phyloP scores from a whole-genome alignment of 2,113 vertebrate species.

The Platycercus adscitus region DNA sequence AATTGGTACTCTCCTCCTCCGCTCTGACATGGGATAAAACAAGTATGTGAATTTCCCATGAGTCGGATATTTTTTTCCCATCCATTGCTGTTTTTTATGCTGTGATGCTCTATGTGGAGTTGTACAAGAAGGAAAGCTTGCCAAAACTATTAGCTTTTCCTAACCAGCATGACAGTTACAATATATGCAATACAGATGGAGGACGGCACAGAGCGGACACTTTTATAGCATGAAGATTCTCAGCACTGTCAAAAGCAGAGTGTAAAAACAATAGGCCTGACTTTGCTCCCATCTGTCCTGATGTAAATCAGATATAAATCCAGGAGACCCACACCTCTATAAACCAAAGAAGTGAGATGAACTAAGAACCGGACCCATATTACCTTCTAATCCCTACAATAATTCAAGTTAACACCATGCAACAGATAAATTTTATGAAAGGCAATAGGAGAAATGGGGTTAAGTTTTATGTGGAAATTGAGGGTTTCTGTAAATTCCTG shows the following conservation, averaged over 20 bases:
- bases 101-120: constrained; percentile 12
- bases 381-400: constrained; percentile 27
- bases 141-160: constrained; percentile 54
- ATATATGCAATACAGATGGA: constrained; percentile 60
- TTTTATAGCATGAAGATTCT: constrained; percentile 57
- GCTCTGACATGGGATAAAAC: background rate
- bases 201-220: background rate
- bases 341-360: constrained; percentile 15
- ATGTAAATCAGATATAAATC: constrained; percentile 39
- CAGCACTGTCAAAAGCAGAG: constrained; percentile 27
- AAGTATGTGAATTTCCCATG: constrained; percentile 24
- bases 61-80: constrained; percentile 4
- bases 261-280: constrained; percentile 25
- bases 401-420: background rate
- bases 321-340: background rate
- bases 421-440: background rate
- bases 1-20: background rate
- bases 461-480: constrained; percentile 14
- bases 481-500: background rate
- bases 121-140: constrained; percentile 27
- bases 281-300: constrained; percentile 1
- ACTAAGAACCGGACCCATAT: background rate
- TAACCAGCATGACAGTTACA: constrained; percentile 43
- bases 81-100: constrained; percentile 4
- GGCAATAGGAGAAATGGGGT: background rate